Conservation (phyloP, 2,888 invertebrate species). For the Agapostemon virescens region DNA sequence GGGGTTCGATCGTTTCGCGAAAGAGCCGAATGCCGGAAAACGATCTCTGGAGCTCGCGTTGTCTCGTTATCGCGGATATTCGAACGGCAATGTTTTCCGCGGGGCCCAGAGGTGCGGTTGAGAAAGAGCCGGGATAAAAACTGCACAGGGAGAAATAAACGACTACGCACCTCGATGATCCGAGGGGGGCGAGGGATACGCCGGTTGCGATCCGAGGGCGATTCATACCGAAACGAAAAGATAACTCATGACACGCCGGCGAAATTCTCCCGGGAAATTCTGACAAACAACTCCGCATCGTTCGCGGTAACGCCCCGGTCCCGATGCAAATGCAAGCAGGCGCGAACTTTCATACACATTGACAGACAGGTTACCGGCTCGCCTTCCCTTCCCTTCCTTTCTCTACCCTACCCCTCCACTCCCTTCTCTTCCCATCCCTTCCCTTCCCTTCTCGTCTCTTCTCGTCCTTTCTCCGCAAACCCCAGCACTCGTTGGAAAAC, state of each 20-base stretch:
- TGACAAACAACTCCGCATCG: conserved; percentile 63
- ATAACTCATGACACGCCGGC: conserved; percentile 56
- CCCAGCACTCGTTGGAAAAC: conserved; percentile 17
- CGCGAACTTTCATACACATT: conserved; percentile 57
- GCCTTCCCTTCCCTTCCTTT: not conserved
- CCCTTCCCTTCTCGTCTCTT: too few species aligned
- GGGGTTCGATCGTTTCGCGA: not conserved
- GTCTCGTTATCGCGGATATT: conserved; percentile 2
- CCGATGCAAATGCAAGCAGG: conserved; percentile 63
- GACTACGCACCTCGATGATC: conserved; percentile 27
- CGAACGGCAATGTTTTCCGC: not conserved
- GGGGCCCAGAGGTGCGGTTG: not conserved
- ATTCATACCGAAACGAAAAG: conserved; percentile 54
- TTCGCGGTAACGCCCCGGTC: conserved; percentile 47
- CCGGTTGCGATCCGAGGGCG: conserved; percentile 24
- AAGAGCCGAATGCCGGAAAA: not conserved
- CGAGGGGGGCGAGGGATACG: not conserved
- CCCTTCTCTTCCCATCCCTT: not conserved
- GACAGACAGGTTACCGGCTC: conserved; percentile 59
- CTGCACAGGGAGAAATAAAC: conserved; percentile 17
- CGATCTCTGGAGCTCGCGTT: not conserved
- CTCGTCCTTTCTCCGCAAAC: not conserved
- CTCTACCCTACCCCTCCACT: not conserved
- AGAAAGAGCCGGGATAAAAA: not conserved
- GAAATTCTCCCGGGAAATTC: conserved; percentile 67